phyloP scores from a whole-genome alignment of 1,140 invertebrate species.

The Drosophila littoralis region DNA sequence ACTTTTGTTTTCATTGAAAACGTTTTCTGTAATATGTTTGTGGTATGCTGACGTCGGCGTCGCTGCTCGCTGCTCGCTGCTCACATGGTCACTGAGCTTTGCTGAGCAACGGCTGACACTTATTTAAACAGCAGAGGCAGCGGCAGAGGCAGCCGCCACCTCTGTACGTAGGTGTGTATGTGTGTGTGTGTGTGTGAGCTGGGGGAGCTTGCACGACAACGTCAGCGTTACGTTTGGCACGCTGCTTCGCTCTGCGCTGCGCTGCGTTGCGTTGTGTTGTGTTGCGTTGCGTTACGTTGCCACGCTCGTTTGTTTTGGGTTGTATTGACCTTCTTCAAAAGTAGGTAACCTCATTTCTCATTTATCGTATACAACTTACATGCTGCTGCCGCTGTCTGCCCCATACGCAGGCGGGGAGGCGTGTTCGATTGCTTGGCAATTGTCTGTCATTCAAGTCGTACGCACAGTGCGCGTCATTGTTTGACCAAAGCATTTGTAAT shows the following conservation, averaged over 20 bases:
- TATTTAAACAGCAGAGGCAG: slow-evolving; percentile 43
- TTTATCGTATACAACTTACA: slow-evolving; percentile 84
- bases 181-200: slow-evolving; percentile 22
- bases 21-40: slow-evolving; percentile 81
- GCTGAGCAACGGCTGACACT: slow-evolving; percentile 48
- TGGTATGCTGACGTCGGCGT: slow-evolving; percentile 59
- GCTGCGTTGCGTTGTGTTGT: slow-evolving; percentile 51
- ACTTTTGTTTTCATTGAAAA: slow-evolving; percentile 83
- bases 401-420: slow-evolving; percentile 6
- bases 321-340: slow-evolving; percentile 84
- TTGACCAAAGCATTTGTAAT: slow-evolving; percentile 33
- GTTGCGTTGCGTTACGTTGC: slow-evolving; percentile 64
- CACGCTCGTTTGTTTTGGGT: slow-evolving; percentile 82
- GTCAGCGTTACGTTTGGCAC: slow-evolving; percentile 40
- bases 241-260: slow-evolving; percentile 15
- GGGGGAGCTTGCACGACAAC: slow-evolving; percentile 35
- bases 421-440: slow-evolving; percentile 40
- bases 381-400: slow-evolving; percentile 46
- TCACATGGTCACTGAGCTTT: slow-evolving; percentile 81
- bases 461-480: slow-evolving; percentile 53
- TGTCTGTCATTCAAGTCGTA: slow-evolving; percentile 45
- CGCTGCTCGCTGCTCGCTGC: slow-evolving; percentile 35
- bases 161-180: background rate
- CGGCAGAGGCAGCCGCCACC: slow-evolving; percentile 12
- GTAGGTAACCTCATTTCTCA: slow-evolving; percentile 84